phyloP scores from a whole-genome alignment of 1,140 invertebrate genomes.

The Theocolax elegans region DNA sequence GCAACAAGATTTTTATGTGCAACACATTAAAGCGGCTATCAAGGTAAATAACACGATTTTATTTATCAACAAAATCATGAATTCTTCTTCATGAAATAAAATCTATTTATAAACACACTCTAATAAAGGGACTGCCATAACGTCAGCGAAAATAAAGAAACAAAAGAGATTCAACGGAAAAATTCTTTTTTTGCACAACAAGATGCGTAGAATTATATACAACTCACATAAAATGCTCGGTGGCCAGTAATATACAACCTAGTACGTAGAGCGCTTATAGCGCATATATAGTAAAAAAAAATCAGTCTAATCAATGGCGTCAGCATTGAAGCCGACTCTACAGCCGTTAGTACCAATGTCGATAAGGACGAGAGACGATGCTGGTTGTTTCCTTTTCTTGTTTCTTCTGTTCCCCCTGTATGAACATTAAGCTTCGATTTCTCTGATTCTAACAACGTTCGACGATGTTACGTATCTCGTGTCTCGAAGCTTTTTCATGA shows the following conservation, averaged over 20 bases:
- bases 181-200: too few relatives aligned
- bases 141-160: too few relatives aligned
- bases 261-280: too few relatives aligned
- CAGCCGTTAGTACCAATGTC: not conserved
- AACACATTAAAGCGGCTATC: not conserved
- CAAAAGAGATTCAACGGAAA: too few relatives aligned
- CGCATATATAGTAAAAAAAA: not conserved
- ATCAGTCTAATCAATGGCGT: slow-evolving; percentile 23
- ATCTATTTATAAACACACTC: slow-evolving; percentile 7
- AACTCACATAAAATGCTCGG: slow-evolving; percentile 14
- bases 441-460: too few relatives aligned
- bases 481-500: not conserved
- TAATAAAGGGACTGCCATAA: not conserved
- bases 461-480: too few relatives aligned
- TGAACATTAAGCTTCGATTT: not conserved
- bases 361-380: not conserved
- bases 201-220: too few relatives aligned
- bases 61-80: slow-evolving; percentile 7
- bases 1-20: not conserved
- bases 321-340: not conserved
- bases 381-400: not conserved
- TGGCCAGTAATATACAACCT: slow-evolving; percentile 1
- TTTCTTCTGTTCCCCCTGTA: not conserved
- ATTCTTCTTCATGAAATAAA: not conserved
- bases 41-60: slow-evolving; percentile 4